These are phyloP conservation scores for Criorhina ranunculi DNA, from an alignment of 2,888 invertebrate genomes.

Conservation along the genomic window DNA sequence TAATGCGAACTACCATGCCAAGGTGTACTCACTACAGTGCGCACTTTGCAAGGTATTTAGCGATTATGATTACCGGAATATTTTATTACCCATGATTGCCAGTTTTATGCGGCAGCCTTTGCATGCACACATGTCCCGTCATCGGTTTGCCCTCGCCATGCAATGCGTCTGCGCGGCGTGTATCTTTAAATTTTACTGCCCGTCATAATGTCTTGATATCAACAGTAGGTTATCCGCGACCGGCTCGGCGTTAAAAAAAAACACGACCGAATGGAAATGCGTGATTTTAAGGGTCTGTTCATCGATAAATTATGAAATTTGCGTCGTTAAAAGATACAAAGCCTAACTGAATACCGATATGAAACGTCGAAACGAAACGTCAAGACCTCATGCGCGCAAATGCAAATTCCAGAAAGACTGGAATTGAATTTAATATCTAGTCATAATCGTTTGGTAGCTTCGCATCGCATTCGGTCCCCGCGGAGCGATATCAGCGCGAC, in stretches of 20 bases:
- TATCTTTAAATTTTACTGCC: conserved; percentile 28
- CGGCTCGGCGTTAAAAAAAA: conserved; percentile 3
- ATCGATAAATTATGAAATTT: conserved; percentile 41
- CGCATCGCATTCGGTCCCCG: not conserved
- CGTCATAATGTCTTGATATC: conserved; percentile 52
- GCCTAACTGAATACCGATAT: not conserved
- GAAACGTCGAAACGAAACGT: not conserved
- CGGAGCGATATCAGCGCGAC: conserved; percentile 26
- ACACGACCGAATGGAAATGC: conserved; percentile 21
- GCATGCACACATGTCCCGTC: conserved; percentile 13
- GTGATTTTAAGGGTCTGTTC: conserved; percentile 55
- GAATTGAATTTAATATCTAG: conserved; percentile 47
- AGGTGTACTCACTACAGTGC: not conserved
- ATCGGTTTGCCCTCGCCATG: not conserved
- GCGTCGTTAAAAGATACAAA: conserved; percentile 35
- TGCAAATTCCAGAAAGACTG: conserved; percentile 36
- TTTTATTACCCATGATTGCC: conserved; percentile 54
- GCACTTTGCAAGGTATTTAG: conserved; percentile 55
- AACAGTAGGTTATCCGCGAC: conserved; percentile 34
- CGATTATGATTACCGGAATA: conserved; percentile 56
- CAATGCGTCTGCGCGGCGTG: conserved; percentile 12
- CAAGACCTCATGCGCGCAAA: not conserved
- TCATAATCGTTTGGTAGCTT: conserved; percentile 26
- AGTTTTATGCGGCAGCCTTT: conserved; percentile 31
- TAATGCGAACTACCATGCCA: conserved; percentile 2